Percentiles rank a stretch among this genome's conserved stretches.
Evolutionary conservation across 2,797 vertebrate species (phyloP).

Genomic region (Hydrophis major): DNA sequence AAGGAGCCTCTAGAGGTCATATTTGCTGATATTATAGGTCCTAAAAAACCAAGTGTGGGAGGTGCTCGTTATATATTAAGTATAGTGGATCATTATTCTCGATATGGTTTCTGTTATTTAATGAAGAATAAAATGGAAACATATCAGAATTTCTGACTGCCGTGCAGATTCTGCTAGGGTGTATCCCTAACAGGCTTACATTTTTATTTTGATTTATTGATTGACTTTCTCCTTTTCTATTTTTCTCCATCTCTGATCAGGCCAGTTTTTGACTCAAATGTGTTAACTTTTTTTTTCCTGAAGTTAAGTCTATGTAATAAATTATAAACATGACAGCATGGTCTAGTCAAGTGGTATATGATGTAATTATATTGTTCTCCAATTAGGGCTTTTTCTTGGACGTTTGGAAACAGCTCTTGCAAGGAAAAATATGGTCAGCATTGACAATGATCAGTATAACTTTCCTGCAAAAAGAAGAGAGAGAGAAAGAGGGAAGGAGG

Average conservation of each 20-base stretch:
- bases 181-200: neutral
- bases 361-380: neutral
- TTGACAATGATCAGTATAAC: neutral
- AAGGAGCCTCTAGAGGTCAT: too few species aligned
- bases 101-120: too few species aligned
- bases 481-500: neutral
- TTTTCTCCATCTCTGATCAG: neutral
- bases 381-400: neutral
- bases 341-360: neutral
- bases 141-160: too few species aligned
- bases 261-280: neutral
- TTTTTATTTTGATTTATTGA: conserved; percentile 28
- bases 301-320: rapidly evolving
- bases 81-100: too few species aligned
- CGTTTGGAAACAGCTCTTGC: neutral
- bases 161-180: too few species aligned
- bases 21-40: too few species aligned
- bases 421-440: neutral
- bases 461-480: neutral
- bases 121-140: too few species aligned
- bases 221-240: neutral
- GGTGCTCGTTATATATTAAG: too few species aligned
- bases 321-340: neutral
- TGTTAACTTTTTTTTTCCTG: neutral
- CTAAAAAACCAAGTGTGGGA: too few species aligned